Evolutionary conservation across 92 coral and sea anemone species (phyloP), one percentile per base, ranked within the genome.

Genomic region (Palythoa grandiflora): DNA sequence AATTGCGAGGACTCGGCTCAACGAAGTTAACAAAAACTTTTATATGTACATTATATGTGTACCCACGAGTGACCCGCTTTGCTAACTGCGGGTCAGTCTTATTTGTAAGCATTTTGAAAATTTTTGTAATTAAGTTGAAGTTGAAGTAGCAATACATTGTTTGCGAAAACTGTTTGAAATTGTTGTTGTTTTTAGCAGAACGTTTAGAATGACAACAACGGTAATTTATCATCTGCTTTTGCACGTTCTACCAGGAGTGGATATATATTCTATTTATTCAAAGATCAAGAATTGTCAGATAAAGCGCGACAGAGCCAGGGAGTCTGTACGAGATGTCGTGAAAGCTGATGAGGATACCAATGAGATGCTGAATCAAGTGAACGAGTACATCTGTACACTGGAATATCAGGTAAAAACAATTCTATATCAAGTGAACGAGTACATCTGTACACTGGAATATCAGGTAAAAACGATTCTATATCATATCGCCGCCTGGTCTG

Each of bases 221-320:
- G 50, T 4, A n/a, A 12, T 44, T n/a, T 48, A 5, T 12, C 7
- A 37, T 55, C 61, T 55, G 14, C 19, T 10, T 21, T 35, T 60
- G n/a, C 19, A 63, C 16, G 53, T 16, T 51, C 12, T 84, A 65
- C 17, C 36, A 92, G 95, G 91, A 13, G 90, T 93, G 74, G 95
- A 93, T 70, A 87, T 90, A 53, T 93, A 93, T 78, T 73, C 87
- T 9, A 91, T 91, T 61, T 85, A 87, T 51, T 90, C 89, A 40
- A 93, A 90, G 68, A 77, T 93, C 14, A 87, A 74, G 73, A 85
- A 77, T 50, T 93, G 95, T 39, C 91, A 84, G 61, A 57, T 47
- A n/a, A 81, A 90, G 54, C 93, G 93, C 36, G 89, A 93, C 75
- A 73, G 71, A 44, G 91, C 93, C 17, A 88, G 73, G 70, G 88